Evolutionary conservation across 2,113 vertebrate species (phyloP).

Genomic region (Oreochromis spilurus): DNA sequence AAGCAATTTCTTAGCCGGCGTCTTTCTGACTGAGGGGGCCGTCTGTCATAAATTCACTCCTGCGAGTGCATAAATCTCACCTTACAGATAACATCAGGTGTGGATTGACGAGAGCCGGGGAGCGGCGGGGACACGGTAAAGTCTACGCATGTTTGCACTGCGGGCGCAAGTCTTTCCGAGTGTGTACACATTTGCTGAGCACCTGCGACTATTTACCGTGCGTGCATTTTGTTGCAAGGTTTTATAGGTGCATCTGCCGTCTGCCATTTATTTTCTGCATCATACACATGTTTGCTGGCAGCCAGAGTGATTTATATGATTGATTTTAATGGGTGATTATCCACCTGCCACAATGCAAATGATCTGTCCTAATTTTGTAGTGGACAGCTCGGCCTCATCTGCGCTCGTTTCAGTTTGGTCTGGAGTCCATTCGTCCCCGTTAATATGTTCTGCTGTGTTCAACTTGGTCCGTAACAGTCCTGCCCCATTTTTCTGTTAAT

Average conservation of each 20-base stretch:
- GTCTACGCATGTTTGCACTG: conserved; percentile 39
- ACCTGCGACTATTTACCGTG: conserved; percentile 31
- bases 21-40: conserved; percentile 62
- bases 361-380: conserved; percentile 34
- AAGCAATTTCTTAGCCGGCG: conserved; percentile 72
- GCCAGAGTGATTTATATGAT: conserved; percentile 23
- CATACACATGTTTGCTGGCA: conserved; percentile 22
- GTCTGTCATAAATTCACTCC: conserved; percentile 74
- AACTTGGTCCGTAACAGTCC: conserved; percentile 26
- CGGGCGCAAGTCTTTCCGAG: conserved; percentile 14
- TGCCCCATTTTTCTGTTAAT: conserved; percentile 38
- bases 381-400: conserved; percentile 13
- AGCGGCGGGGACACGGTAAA: conserved; percentile 25
- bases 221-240: conserved; percentile 15
- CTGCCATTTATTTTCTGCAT: conserved; percentile 34
- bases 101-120: conserved; percentile 46
- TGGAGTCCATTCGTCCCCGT: background rate
- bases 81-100: conserved; percentile 74
- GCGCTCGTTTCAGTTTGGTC: background rate
- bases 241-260: conserved; percentile 50
- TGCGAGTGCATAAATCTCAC: conserved; percentile 73
- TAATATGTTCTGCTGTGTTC: conserved; percentile 12
- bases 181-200: conserved; percentile 22
- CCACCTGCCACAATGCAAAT: conserved; percentile 48
- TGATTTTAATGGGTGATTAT: conserved; percentile 49